These are phyloP conservation scores for Gambelia wislizenii DNA, from an alignment of 2,797 vertebrate species.

Conservation along the genomic window DNA sequence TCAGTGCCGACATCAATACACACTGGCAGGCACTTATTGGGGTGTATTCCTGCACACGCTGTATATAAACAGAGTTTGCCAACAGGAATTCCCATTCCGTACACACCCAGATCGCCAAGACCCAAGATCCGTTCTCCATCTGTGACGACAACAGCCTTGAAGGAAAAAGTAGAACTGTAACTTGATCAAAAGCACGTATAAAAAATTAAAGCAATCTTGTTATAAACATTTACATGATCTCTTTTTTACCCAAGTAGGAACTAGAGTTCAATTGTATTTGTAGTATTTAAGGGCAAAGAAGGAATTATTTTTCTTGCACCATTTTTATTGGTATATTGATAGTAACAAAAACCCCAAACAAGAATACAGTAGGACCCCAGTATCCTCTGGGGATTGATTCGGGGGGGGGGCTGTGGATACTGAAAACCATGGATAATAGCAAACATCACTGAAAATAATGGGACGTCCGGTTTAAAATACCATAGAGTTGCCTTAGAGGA, in stretches of 20 bases:
- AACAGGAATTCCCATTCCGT: slow-evolving; percentile 98
- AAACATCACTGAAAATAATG: no score
- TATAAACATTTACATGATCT: accelerated
- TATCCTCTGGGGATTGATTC: no score
- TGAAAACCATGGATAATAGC: no score
- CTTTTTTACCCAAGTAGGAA: background rate
- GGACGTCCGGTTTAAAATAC: no score
- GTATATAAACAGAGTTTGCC: slow-evolving; percentile 97
- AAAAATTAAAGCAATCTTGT: background rate
- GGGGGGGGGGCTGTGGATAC: no score
- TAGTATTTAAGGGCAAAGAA: background rate
- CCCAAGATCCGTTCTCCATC: slow-evolving; percentile 97
- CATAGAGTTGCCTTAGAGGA: no score
- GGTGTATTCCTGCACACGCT: slow-evolving; percentile 94
- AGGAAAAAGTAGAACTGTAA: slow-evolving; percentile 14
- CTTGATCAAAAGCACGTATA: background rate
- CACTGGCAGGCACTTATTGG: slow-evolving; percentile 93
- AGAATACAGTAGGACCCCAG: no score
- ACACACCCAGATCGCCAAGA: slow-evolving; percentile 95
- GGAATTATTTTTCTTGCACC: no score
- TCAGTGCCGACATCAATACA: slow-evolving; percentile 96
- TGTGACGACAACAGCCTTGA: slow-evolving; percentile 95
- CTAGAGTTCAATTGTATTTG: no score
- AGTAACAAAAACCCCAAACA: no score
- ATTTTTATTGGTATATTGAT: no score